Conservation (phyloP, 2,113 vertebrate genomes). For the Tapirus terrestris region DNA sequence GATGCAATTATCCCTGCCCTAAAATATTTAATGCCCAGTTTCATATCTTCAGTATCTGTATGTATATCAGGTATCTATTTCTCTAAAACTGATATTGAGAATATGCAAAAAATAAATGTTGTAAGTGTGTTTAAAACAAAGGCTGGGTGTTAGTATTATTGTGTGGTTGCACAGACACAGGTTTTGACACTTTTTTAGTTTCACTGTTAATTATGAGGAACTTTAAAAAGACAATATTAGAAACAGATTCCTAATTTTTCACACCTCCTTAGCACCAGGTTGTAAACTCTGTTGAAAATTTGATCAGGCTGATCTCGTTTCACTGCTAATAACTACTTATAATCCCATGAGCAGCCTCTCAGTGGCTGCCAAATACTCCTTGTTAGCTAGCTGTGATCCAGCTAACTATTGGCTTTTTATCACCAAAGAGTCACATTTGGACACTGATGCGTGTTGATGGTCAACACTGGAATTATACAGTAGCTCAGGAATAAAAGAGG, state of each 20-base stretch:
- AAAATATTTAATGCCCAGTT: background rate
- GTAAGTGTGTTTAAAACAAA: conserved; percentile 33
- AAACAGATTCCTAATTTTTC: conserved; percentile 66
- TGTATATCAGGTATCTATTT: background rate
- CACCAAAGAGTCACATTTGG: conserved; percentile 14
- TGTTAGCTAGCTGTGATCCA: conserved; percentile 43
- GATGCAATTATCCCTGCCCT: background rate
- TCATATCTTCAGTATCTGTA: background rate
- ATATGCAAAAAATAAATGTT: background rate
- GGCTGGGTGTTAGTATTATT: background rate
- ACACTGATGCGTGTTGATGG: background rate
- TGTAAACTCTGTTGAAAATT: conserved; percentile 43
- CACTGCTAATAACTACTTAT: conserved; percentile 54
- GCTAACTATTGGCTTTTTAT: conserved; percentile 51
- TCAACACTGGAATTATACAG: background rate
- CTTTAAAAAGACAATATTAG: conserved; percentile 56
- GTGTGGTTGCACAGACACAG: background rate
- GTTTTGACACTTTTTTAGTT: conserved; percentile 40
- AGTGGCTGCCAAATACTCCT: conserved; percentile 28
- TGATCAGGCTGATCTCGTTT: conserved; percentile 68
- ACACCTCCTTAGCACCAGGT: conserved; percentile 66
- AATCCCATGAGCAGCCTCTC: background rate
- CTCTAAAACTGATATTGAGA: background rate
- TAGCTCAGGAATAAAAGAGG: background rate
- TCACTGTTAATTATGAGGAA: conserved; percentile 33